Conservation (phyloP, 2,888 invertebrate genomes). For the Aphidius colemani region DNA sequence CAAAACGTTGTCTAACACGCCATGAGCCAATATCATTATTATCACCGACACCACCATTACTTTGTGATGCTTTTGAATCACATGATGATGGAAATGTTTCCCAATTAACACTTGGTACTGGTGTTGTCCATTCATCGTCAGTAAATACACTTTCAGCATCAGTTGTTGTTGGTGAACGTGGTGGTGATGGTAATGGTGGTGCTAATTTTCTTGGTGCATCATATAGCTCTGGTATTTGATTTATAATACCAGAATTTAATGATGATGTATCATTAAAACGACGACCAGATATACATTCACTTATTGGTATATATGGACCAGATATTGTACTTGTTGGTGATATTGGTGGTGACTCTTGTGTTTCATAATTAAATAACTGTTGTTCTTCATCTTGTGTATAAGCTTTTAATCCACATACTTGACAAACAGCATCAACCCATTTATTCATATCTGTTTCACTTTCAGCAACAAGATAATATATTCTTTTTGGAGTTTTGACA, state of each 20-base stretch:
- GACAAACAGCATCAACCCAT: constrained; percentile 94
- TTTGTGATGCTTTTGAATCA: constrained; percentile 64
- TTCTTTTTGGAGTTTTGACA: constrained; percentile 84
- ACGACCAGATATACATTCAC: constrained; percentile 87
- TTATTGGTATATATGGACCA: constrained; percentile 89
- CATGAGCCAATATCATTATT: constrained; percentile 65
- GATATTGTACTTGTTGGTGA: constrained; percentile 69
- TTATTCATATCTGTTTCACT: constrained; percentile 90
- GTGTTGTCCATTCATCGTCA: constrained; percentile 70
- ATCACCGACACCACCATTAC: constrained; percentile 41
- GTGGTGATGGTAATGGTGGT: constrained; percentile 62
- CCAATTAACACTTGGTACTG: constrained; percentile 63
- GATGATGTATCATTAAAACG: constrained; percentile 60
- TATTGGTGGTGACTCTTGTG: constrained; percentile 67
- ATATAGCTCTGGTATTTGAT: constrained; percentile 52
- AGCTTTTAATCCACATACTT: constrained; percentile 85
- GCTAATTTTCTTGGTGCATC: constrained; percentile 51
- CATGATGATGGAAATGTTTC: constrained; percentile 59
- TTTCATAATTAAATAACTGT: constrained; percentile 52
- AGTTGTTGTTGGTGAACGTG: constrained; percentile 69
- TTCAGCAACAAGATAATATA: constrained; percentile 91
- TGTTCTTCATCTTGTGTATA: constrained; percentile 66
- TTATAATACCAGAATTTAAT: constrained; percentile 44
- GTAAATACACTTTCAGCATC: constrained; percentile 72
- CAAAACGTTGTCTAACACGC: constrained; percentile 66